Conservation (phyloP, 2,113 vertebrate species). For the Muscicapa adusta region DNA sequence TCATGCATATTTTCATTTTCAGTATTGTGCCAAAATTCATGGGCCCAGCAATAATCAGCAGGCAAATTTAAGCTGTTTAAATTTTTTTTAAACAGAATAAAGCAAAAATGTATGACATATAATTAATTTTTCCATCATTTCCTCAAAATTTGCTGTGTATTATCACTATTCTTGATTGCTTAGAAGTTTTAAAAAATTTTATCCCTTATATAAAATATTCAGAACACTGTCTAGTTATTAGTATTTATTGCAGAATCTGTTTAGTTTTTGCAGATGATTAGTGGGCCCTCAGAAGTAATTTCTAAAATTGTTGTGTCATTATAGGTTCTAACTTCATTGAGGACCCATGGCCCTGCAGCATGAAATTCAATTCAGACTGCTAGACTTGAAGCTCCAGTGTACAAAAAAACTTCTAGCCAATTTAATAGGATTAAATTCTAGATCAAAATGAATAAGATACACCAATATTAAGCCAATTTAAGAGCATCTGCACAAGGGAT, state of each 20-base stretch:
- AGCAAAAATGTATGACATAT: not conserved
- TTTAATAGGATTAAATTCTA: conserved; percentile 27
- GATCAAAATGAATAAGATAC: conserved; percentile 11
- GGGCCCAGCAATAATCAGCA: not conserved
- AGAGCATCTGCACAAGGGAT: not conserved
- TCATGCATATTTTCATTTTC: not conserved
- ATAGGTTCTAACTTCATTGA: not conserved
- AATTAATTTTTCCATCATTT: not conserved
- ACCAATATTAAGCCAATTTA: conserved; percentile 31
- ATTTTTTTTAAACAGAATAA: not conserved
- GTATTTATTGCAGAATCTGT: not conserved
- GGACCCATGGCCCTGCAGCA: not conserved
- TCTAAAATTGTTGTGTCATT: not conserved
- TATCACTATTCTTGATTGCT: not conserved
- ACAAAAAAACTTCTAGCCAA: not conserved
- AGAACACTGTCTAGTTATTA: not conserved
- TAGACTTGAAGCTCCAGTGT: not conserved
- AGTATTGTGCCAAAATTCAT: not conserved
- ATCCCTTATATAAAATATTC: not conserved
- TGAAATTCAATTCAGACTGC: conserved; percentile 8
- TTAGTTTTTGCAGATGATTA: not conserved
- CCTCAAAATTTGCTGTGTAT: not conserved
- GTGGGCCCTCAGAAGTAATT: not conserved
- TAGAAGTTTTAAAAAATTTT: not conserved
- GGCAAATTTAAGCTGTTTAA: not conserved